These are phyloP conservation scores for Amphiprion ocellaris DNA, from an alignment of 2,113 vertebrate species.

Conservation along the genomic window DNA sequence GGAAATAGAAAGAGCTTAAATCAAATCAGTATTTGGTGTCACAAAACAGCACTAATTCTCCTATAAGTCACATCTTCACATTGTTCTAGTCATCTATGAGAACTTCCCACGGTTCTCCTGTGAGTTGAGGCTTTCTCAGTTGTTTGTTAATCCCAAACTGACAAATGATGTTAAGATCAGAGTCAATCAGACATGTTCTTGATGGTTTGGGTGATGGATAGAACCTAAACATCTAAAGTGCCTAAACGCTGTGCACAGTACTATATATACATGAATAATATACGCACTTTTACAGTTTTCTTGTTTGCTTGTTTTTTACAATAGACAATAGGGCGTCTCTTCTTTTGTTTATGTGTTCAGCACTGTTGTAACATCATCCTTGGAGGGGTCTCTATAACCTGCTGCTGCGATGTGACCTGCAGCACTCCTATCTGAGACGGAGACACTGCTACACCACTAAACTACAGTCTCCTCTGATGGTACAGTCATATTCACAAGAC, in stretches of 20 bases:
- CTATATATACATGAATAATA: slow-evolving; percentile 61
- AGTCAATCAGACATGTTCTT: neutral
- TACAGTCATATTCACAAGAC: slow-evolving; percentile 16
- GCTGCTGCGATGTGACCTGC: slow-evolving; percentile 47
- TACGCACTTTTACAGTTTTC: slow-evolving; percentile 76
- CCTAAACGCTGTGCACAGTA: slow-evolving; percentile 9
- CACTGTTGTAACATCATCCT: slow-evolving; percentile 38
- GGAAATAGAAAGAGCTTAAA: too few relatives aligned
- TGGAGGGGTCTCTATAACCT: slow-evolving; percentile 38
- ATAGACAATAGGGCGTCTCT: slow-evolving; percentile 27
- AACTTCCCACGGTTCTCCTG: neutral
- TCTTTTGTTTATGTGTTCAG: slow-evolving; percentile 37
- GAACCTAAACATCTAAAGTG: neutral
- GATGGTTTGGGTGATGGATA: too few relatives aligned
- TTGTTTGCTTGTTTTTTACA: slow-evolving; percentile 37
- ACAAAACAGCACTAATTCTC: too few relatives aligned
- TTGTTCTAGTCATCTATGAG: too few relatives aligned
- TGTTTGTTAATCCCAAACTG: neutral
- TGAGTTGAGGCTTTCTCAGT: neutral
- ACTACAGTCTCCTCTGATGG: slow-evolving; percentile 35
- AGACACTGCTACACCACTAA: slow-evolving; percentile 36
- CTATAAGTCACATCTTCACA: too few relatives aligned
- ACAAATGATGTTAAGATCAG: neutral
- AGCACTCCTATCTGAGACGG: slow-evolving; percentile 26
- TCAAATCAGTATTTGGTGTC: too few relatives aligned